Evolutionary conservation across 2,888 invertebrate species (phyloP).

Genomic region (Hemithea aestivaria): DNA sequence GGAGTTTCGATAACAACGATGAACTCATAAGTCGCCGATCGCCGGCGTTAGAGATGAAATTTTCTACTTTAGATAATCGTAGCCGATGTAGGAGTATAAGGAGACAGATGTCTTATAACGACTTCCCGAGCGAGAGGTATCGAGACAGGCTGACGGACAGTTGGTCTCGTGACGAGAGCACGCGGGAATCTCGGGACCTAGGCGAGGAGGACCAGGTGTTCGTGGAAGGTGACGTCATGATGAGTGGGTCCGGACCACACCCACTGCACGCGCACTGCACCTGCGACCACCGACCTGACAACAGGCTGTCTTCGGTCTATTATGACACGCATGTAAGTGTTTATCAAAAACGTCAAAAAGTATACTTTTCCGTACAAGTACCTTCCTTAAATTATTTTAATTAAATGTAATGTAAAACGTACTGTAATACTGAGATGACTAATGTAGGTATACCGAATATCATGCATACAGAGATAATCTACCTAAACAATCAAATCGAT

Average conservation of each 20-base stretch:
- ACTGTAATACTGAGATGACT: too few species aligned
- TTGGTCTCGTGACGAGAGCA: conserved; percentile 57
- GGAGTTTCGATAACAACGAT: conserved; percentile 67
- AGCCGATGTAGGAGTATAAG: conserved; percentile 69
- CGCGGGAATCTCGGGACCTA: conserved; percentile 54
- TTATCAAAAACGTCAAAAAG: too few species aligned
- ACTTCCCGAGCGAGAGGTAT: conserved; percentile 68
- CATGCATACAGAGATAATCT: too few species aligned
- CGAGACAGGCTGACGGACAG: conserved; percentile 57
- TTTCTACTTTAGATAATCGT: conserved; percentile 71
- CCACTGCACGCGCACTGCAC: conserved; percentile 67
- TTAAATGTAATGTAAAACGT: too few species aligned
- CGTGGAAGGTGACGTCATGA: conserved; percentile 57
- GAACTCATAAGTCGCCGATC: conserved; percentile 54
- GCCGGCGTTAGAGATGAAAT: conserved; percentile 59
- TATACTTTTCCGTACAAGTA: too few species aligned
- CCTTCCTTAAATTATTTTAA: too few species aligned
- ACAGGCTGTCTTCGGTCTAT: conserved; percentile 61
- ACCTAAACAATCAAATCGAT: too few species aligned
- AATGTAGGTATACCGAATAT: too few species aligned
- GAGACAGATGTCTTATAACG: conserved; percentile 74
- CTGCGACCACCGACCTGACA: conserved; percentile 53
- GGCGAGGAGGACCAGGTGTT: conserved; percentile 62
- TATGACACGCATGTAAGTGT: conserved; percentile 72
- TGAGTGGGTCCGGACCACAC: conserved; percentile 47